Base-by-base conservation (phyloP, 2,888 invertebrate species). In the Laothoe populi region DNA sequence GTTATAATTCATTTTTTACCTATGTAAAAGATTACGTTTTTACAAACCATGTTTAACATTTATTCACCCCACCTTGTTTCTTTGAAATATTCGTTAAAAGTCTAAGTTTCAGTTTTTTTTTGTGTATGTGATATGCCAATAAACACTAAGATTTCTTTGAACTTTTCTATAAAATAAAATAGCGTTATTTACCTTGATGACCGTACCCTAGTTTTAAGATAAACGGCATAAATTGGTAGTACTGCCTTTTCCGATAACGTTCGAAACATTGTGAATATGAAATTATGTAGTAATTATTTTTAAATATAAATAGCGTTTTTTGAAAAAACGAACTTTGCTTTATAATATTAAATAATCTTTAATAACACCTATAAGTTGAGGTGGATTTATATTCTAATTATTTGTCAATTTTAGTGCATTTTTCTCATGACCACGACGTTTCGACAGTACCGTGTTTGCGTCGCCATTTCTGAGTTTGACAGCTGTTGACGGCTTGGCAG, bases 361-460 rank as follows among this genome's bases (percentile, higher is more conserved):
- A n/a, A n/a, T n/a, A n/a, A n/a, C n/a, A n/a, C n/a, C n/a, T n/a
- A n/a, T n/a, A n/a, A n/a, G n/a, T n/a, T n/a, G n/a, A n/a, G n/a
- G n/a, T n/a, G n/a, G n/a, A n/a, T 19, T 44, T 19, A 44, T 44
- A n/a, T 44, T 19, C 16, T 0, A 44, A 1, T 44, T 8, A 8
- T 44, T 44, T 44, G 19, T 44, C 19, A 44, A 44, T 5, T 19
- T 8, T 19, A 19, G 7, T 44, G 8, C 0, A 24, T 19, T 10
- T 24, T 49, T 23, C 7, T 44, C 0, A 4, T 8, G 2, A 23
- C 7, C 0, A n/a, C 23, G 19, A 8, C 19, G 53, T 7, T 48
- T 68, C 13, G 65, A 73, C 68, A 68, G 64, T 11, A 63, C 45
- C 46, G 40, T 40, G 65, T 64, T 66, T 57, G 46, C 48, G 63